Conservation (phyloP, 1,140 invertebrate species). For the Drosophila fuyamai region DNA sequence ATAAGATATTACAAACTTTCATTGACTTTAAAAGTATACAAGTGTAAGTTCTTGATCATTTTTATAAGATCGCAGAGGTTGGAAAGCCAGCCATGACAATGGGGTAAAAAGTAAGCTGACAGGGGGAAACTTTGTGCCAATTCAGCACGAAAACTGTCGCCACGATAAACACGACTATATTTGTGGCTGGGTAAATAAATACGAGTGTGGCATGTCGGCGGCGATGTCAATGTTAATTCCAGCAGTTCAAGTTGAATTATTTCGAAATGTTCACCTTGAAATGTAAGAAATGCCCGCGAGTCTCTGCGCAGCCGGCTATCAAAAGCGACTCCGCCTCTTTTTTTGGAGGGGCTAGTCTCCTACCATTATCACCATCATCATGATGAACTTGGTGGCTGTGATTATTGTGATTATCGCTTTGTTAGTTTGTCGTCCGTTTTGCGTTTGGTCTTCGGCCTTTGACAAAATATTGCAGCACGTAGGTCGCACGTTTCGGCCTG, state of each 20-base stretch:
- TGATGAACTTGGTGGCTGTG: conserved; percentile 47
- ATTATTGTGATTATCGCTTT: conserved; percentile 62
- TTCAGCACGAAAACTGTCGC: conserved; percentile 51
- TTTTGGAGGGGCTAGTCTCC: conserved; percentile 24
- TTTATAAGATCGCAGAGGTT: conserved; percentile 11
- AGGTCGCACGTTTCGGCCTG: conserved; percentile 76
- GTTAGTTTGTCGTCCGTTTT: conserved; percentile 59
- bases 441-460: conserved; percentile 62
- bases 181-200: conserved; percentile 5
- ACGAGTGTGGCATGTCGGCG: conserved; percentile 51
- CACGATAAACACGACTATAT: conserved; percentile 12
- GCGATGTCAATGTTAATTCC: conserved; percentile 79
- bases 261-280: conserved; percentile 82
- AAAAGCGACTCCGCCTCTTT: conserved; percentile 65
- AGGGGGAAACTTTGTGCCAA: conserved; percentile 37
- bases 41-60: no score
- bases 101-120: conserved; percentile 18
- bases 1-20: no score
- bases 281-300: conserved; percentile 51
- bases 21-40: no score
- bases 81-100: conserved; percentile 19
- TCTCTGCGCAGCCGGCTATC: conserved; percentile 17
- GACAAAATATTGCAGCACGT: conserved; percentile 74
- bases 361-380: conserved; percentile 44
- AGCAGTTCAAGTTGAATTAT: conserved; percentile 81